Base-by-base conservation (phyloP, 2,113 vertebrate species). In the Nothocercus julius region DNA sequence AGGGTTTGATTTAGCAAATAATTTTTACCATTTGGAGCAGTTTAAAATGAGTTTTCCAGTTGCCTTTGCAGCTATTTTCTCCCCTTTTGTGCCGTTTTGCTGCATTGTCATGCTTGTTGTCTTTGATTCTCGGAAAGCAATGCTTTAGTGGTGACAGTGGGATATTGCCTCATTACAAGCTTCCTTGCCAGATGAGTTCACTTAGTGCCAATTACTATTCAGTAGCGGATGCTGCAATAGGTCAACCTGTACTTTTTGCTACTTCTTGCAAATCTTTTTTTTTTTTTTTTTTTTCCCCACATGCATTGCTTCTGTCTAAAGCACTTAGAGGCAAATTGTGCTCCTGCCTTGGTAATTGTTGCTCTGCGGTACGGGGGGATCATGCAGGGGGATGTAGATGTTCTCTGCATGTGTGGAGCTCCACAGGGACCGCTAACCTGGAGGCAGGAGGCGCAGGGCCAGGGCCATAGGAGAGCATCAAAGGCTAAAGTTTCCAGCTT, bases 71-170 rank as follows among this genome's bases (percentile, higher is more conserved):
- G 81, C 79, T 76, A 59, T 94, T 95, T 96, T 38, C 62, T 85
- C 62, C 77, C 53, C 47, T 49, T 88, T 92, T 76, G 82, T 88
- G 77, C 92, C 21, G 5, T 78, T 93, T 95, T 88, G 84, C 88
- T 93, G 88, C 92, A 76, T 79, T 93, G 88, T 92, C 77, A 42
- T 94, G 93, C 62, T 89, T 79, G 87, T 79, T 97, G 94, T 86
- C 83, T 94, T 92, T 94, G 85, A 86, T 93, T 94, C 90, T 90
- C 8, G 1, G 74, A 89, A 92, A 87, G 83, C 73, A 27, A 78
- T 93, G 90, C 92, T 82, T 95, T 89, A 81, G 70, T 82, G 87
- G 85, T 94, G 93, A 93, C 83, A 73, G 90, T 96, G 93, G 94
- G 90, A 80, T 92, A 79, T 92, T 96, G 90, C 93, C 90, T 95